A percentile compares a stretch with the other conserved stretches of the same genome.
Conservation (phyloP, 2,797 vertebrate species). For the Gephyroberyx darwinii region DNA sequence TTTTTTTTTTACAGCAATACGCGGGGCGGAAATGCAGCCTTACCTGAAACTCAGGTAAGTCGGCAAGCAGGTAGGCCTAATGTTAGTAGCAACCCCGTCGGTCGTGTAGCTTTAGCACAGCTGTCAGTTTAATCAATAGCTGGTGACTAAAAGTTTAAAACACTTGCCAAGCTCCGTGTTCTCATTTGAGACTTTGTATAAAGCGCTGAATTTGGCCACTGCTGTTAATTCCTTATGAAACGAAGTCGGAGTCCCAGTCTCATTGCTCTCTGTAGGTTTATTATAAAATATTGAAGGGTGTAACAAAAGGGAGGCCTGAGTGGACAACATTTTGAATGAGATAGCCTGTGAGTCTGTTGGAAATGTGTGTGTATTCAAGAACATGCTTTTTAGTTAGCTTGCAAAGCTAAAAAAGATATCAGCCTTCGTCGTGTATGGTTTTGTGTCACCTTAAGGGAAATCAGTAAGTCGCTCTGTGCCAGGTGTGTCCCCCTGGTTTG, state of each 20-base stretch:
- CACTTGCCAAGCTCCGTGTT: neutral
- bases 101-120: constrained; percentile 21
- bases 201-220: neutral
- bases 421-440: constrained; percentile 1
- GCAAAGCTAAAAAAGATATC: neutral
- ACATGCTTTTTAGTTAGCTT: neutral
- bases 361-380: neutral
- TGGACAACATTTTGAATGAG: neutral
- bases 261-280: neutral
- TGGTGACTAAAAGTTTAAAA: neutral
- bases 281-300: constrained; percentile 35
- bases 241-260: neutral
- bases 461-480: constrained; percentile 10
- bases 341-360: rapidly evolving
- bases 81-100: neutral
- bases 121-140: constrained; percentile 5
- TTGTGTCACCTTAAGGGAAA: constrained; percentile 32
- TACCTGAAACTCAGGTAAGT: constrained; percentile 81
- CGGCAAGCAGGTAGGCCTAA: constrained; percentile 54
- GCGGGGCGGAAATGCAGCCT: constrained; percentile 67
- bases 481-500: constrained; percentile 10
- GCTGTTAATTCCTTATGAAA: neutral
- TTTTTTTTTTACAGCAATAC: constrained; percentile 22
- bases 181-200: neutral
- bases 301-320: neutral